Evolutionary conservation across 1,140 invertebrate genomes (phyloP), one percentile per base, ranked within the genome.

Genomic region (Heterodera carotae): DNA sequence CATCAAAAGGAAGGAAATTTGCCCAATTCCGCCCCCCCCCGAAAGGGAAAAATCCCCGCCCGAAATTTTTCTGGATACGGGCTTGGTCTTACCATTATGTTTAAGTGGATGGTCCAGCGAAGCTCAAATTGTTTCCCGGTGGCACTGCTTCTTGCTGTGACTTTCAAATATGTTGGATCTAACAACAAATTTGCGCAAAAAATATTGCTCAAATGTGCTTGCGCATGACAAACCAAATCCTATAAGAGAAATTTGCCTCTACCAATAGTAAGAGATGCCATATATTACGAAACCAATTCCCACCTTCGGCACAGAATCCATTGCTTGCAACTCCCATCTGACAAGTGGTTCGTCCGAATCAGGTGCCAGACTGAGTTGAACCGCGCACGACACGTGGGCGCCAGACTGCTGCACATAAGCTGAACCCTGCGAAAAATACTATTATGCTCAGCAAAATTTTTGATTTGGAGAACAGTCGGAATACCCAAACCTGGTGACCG

Each of bases 271-370:
- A 43, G n/a, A n/a, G n/a, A n/a, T n/a, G n/a, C n/a, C n/a, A n/a
- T n/a, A n/a, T n/a, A n/a, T n/a, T n/a, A 53, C 29, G 70, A 34
- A 75, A 76, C 76, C 66, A 4, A 77, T 53, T 67, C 31, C 18
- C 34, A 78, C 78, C 79, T 79, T 79, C 8, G 78, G 76, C 43
- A 79, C 43, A 27, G 68, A 56, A n/a, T 79, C 78, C 78, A 79
- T 60, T 36, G 62, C 67, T 31, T 75, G 53, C 34, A 79, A 15
- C 33, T 79, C 78, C 43, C 69, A 79, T 12, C 59, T 29, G 36
- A 79, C 27, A 18, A 60, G 12, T 7, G 79, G 31, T 22, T 79
- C 78, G 34, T 79, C 69, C 3, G 78, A 79, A 27, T 79, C 68
- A 2, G 78, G 78, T n/a, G 80, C 78, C 29, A 79, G 10, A 60